Conservation (phyloP, 2,797 vertebrate species). For the Sciaenops ocellatus region DNA sequence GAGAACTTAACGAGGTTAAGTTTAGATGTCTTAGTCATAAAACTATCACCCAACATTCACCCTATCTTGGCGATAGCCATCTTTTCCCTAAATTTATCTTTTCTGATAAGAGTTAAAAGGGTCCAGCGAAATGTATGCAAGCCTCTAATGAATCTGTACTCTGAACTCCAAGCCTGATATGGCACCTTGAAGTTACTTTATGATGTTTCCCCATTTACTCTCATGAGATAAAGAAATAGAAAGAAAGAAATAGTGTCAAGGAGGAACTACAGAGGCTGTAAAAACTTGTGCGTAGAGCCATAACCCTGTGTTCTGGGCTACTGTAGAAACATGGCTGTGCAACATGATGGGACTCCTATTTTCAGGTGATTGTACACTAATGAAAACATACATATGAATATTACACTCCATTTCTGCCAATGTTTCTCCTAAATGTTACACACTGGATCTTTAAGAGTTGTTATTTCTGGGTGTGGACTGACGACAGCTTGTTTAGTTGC, state of each 20-base stretch:
- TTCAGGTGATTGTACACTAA: too few species aligned
- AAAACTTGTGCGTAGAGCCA: too few species aligned
- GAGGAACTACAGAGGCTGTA: not conserved
- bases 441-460: too few species aligned
- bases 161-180: slow-evolving; percentile 34
- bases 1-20: slow-evolving; percentile 22
- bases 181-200: slow-evolving; percentile 15
- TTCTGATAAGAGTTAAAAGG: slow-evolving; percentile 43
- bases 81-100: slow-evolving; percentile 16
- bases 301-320: too few species aligned
- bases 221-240: slow-evolving; percentile 3
- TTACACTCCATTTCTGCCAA: too few species aligned
- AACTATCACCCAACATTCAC: slow-evolving; percentile 2
- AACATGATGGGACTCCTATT: too few species aligned
- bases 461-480: not conserved
- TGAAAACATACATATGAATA: too few species aligned
- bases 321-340: too few species aligned
- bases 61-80: slow-evolving; percentile 9
- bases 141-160: slow-evolving; percentile 33
- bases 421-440: too few species aligned
- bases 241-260: slow-evolving; percentile 6
- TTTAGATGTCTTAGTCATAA: slow-evolving; percentile 14
- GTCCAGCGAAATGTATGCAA: slow-evolving; percentile 26
- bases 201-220: slow-evolving; percentile 2
- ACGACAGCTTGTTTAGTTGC: not conserved